Evolutionary conservation across 2,888 invertebrate species (phyloP).

Genomic region (Diaphora mendica): DNA sequence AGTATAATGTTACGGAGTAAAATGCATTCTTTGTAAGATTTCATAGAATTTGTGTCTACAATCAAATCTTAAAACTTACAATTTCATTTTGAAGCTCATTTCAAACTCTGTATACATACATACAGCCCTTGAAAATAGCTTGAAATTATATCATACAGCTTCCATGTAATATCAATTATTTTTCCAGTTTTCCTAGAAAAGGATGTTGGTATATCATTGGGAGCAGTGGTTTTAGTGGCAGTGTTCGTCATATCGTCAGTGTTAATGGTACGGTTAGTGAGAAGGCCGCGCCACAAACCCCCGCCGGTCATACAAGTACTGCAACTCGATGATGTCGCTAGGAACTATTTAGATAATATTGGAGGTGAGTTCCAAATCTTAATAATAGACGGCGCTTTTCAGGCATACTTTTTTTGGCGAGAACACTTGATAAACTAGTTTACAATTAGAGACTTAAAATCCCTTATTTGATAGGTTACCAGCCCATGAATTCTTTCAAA

Average conservation of each 20-base stretch:
- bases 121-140: too few relatives aligned
- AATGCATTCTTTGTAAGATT: neutral
- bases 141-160: too few relatives aligned
- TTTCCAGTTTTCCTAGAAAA: constrained; percentile 73
- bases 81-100: too few relatives aligned
- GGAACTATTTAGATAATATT: constrained; percentile 76
- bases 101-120: neutral
- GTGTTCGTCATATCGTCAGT: constrained; percentile 73
- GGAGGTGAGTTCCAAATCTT: constrained; percentile 63
- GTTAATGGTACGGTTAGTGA: constrained; percentile 64
- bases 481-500: neutral
- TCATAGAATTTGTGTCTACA: neutral
- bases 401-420: neutral
- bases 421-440: neutral
- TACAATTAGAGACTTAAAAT: too few relatives aligned
- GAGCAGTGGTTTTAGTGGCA: constrained; percentile 70
- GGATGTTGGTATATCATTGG: constrained; percentile 79
- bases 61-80: neutral
- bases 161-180: neutral
- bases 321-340: constrained; percentile 78
- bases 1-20: neutral
- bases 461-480: neutral
- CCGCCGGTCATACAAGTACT: constrained; percentile 79
- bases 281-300: constrained; percentile 67
- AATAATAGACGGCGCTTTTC: neutral